Evolutionary conservation across 2,113 vertebrate species (phyloP), one percentile per base, ranked within the genome.

Genomic region (Ranitomeya variabilis): DNA sequence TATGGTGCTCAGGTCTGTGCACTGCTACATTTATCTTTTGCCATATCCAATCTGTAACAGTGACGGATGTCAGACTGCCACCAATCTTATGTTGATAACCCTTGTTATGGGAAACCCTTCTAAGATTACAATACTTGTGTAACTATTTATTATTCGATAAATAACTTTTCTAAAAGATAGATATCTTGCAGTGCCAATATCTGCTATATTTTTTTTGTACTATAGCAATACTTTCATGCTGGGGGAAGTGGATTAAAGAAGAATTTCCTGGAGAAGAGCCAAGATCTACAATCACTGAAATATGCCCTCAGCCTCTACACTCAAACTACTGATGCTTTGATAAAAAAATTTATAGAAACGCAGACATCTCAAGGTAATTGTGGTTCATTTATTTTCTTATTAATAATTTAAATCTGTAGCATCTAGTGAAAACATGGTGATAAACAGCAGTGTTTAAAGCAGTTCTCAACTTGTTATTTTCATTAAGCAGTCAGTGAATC

Each of bases 221-320:
- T 89, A 98, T 90, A 99, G 97, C 98, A 99, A 99, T 99, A 99
- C 89, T 99, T 99, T 93, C 98, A 99, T 90, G 98, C 98, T 69
- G 98, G 98, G 92, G 98, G 98, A 93, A 99, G 96, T 54, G 98
- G 98, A 13, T 91, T 99, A 91, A 99, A 99, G 94, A 99, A 99
- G 95, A 98, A 95, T 81, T 99, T 98, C 94, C 93, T 99, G 51
- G 98, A 99, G 91, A 99, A 98, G 93, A 99, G 98, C 91, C 95
- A 96, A 0, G 98, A 99, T 85, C 94, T 99, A 66, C 97, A 97
- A 91, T 99, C 98, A 85, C 94, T 99, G 90, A 98, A 94, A 96
- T 98, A 99, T 0, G 97, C 98, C 89, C 97, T 99, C 66, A 98
- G 96, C 95, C 97, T 99, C 93, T 99, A 99, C 93, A 99, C 97